Percentiles rank a stretch among this genome's conserved stretches.
Conservation (phyloP, 1,140 invertebrate genomes). For the Listronotus oregonensis region DNA sequence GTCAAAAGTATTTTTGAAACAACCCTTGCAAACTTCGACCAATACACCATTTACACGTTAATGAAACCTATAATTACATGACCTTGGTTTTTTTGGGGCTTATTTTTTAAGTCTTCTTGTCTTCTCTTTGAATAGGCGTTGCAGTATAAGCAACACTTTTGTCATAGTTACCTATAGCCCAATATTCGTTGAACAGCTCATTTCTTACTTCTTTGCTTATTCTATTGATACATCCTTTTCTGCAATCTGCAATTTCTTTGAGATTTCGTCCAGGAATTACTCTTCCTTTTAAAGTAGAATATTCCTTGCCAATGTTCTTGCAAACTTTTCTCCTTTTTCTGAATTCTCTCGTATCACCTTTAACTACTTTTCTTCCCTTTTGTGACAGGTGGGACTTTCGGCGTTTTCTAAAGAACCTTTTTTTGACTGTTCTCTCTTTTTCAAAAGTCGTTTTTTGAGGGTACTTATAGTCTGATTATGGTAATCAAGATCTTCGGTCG, state of each 20-base stretch:
- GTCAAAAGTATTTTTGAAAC: no score
- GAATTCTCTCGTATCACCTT: constrained; percentile 5
- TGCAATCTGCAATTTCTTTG: constrained; percentile 4
- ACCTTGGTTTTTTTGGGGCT: neutral
- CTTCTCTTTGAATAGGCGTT: neutral
- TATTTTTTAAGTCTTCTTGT: constrained; percentile 4
- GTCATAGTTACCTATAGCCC: constrained; percentile 4
- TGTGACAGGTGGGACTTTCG: constrained; percentile 1
- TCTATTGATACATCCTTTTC: constrained; percentile 6
- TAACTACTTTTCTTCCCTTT: constrained; percentile 11
- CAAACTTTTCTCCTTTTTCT: constrained; percentile 3
- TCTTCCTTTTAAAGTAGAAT: constrained; percentile 11
- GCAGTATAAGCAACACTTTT: constrained; percentile 2
- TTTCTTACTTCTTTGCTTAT: constrained; percentile 7
- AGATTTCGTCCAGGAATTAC: constrained; percentile 2
- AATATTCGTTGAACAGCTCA: constrained; percentile 7
- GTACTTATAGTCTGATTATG: no score
- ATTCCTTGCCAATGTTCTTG: constrained; percentile 3
- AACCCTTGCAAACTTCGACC: no score
- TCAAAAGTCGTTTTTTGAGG: no score
- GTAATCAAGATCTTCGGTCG: neutral
- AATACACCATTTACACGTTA: no score
- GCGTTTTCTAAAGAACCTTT: no score
- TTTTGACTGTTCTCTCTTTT: no score
- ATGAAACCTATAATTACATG: no score